These are phyloP conservation scores for Heterodera schachtii DNA, from an alignment of 1,140 invertebrate genomes.

Conservation along the genomic window DNA sequence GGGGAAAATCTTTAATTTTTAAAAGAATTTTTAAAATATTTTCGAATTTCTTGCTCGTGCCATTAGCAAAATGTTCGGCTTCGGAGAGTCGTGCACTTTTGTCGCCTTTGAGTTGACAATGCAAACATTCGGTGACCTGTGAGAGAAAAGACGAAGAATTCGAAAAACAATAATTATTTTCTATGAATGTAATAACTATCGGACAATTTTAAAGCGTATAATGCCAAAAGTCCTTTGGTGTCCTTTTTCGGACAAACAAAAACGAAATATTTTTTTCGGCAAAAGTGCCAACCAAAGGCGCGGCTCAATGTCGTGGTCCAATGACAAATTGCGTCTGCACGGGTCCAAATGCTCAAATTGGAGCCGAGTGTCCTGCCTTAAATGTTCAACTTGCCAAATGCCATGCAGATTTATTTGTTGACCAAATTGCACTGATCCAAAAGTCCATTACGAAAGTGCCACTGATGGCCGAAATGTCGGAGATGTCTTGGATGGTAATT, in stretches of 20 bases:
- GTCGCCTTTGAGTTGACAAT: slow-evolving; percentile 63
- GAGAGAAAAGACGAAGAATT: slow-evolving; percentile 10
- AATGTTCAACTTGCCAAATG: not conserved
- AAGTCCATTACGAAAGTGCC: slow-evolving; percentile 65
- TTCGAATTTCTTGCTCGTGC: slow-evolving; percentile 25
- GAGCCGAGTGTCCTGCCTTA: slow-evolving; percentile 55
- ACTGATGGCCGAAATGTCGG: slow-evolving; percentile 63
- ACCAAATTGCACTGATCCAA: slow-evolving; percentile 64
- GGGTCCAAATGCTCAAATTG: slow-evolving; percentile 59
- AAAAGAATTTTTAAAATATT: not conserved
- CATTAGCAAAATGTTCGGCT: slow-evolving; percentile 65
- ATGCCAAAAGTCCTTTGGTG: too few relatives aligned
- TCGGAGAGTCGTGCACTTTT: slow-evolving; percentile 63
- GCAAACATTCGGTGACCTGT: slow-evolving; percentile 61
- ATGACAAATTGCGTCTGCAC: slow-evolving; percentile 57
- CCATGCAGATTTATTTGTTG: too few relatives aligned
- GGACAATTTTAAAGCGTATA: too few relatives aligned
- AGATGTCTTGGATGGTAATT: slow-evolving; percentile 64
- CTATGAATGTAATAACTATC: too few relatives aligned
- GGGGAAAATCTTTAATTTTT: slow-evolving; percentile 53
- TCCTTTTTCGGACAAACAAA: too few relatives aligned
- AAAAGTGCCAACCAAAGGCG: slow-evolving; percentile 51
- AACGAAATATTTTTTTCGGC: too few relatives aligned
- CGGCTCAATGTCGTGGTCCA: slow-evolving; percentile 66
- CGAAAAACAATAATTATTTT: too few relatives aligned